Conservation (phyloP, 2,113 vertebrate species). For the Triplophysa tibetana region DNA sequence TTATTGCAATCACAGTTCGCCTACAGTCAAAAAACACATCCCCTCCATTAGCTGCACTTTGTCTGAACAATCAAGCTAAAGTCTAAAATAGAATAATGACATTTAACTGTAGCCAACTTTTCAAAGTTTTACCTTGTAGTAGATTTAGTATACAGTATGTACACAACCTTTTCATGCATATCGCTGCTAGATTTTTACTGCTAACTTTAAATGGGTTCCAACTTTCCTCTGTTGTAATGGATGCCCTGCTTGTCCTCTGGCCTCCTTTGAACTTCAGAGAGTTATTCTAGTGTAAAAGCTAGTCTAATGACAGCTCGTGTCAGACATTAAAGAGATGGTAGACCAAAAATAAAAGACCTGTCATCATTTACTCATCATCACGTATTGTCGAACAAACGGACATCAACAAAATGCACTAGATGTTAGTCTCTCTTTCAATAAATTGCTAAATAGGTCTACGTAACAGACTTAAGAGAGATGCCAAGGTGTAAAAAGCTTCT, state of each 20-base stretch:
- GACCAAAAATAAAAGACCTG: not conserved
- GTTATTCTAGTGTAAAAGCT: slow-evolving; percentile 1
- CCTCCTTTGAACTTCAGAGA: slow-evolving; percentile 13
- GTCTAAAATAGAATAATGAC: not conserved
- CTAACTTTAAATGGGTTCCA: not conserved
- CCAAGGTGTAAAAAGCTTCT: not conserved
- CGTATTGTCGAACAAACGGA: not conserved
- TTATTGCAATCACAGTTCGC: slow-evolving; percentile 26
- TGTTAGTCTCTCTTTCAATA: not conserved
- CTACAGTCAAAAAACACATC: slow-evolving; percentile 30
- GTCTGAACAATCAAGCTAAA: slow-evolving; percentile 30
- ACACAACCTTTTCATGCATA: not conserved
- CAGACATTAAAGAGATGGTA: not conserved
- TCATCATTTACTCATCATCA: too few relatives aligned
- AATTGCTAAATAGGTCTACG: not conserved
- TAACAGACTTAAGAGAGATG: not conserved
- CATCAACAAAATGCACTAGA: not conserved
- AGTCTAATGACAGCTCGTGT: not conserved
- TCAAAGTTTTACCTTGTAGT: not conserved
- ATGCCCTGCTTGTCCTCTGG: slow-evolving; percentile 26
- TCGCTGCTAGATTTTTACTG: not conserved
- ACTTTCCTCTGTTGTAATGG: not conserved
- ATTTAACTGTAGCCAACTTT: not conserved
- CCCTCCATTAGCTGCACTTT: slow-evolving; percentile 17
- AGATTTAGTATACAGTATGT: not conserved